Conservation (phyloP, 2,888 invertebrate species). For the Lamellibrachia columna region DNA sequence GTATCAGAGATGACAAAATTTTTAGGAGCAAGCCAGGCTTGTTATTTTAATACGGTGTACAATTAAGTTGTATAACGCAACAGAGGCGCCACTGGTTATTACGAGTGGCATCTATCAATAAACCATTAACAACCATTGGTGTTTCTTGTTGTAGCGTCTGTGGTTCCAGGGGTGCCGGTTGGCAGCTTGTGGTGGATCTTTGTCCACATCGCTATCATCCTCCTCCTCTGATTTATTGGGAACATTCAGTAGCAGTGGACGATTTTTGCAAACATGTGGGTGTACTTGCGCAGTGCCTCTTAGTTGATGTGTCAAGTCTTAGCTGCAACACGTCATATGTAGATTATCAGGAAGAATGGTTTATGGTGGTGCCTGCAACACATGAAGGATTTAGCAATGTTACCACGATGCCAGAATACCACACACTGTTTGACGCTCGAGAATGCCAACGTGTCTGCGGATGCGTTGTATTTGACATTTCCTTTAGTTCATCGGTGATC, state of each 20-base stretch:
- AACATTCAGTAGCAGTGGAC: neutral
- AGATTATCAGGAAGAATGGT: neutral
- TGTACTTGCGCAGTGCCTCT: neutral
- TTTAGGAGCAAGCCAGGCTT: too few species aligned
- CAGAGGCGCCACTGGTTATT: too few species aligned
- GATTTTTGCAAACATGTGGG: neutral
- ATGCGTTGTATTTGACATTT: too few species aligned
- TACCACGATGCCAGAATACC: neutral
- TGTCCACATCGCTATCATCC: slow-evolving; percentile 39
- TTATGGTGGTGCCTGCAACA: neutral
- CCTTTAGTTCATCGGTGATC: neutral
- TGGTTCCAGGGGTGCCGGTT: slow-evolving; percentile 13
- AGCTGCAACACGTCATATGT: neutral
- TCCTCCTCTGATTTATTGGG: slow-evolving; percentile 31
- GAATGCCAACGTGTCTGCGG: too few species aligned
- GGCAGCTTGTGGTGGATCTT: slow-evolving; percentile 43
- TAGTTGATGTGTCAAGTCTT: neutral
- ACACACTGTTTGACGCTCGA: too few species aligned
- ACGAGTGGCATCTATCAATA: too few species aligned
- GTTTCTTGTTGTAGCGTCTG: slow-evolving; percentile 22
- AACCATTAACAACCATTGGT: too few species aligned
- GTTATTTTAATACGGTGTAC: too few species aligned
- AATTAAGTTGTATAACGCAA: too few species aligned
- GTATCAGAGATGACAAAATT: too few species aligned
- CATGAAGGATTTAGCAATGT: neutral